A percentile compares a stretch with the other conserved stretches of the same genome.
Conservation (phyloP, 2,797 vertebrate species). For the Streptopelia turtur region DNA sequence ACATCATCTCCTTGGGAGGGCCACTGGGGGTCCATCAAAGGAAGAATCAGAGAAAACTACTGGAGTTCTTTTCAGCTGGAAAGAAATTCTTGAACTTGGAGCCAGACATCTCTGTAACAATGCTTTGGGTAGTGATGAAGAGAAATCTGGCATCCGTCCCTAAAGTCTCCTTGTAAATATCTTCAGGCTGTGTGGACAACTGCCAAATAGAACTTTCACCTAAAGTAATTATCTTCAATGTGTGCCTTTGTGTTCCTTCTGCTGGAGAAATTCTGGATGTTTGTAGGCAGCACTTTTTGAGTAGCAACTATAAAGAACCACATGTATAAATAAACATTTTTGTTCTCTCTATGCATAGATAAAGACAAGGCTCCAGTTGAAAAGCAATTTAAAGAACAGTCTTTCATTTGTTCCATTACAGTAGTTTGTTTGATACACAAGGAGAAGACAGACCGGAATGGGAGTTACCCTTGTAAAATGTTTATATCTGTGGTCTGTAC, state of each 20-base stretch:
- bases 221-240: constrained; percentile 45
- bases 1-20: constrained; percentile 58
- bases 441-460: constrained; percentile 26
- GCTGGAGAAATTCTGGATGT: constrained; percentile 38
- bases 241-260: not conserved
- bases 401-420: constrained; percentile 42
- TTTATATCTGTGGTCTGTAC: constrained; percentile 48
- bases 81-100: constrained; percentile 66
- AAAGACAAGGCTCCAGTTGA: constrained; percentile 30
- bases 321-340: constrained; percentile 62
- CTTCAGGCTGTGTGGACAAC: constrained; percentile 69
- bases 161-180: constrained; percentile 43
- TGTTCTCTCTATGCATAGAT: constrained; percentile 16
- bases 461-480: constrained; percentile 32
- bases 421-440: constrained; percentile 48
- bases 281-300: constrained; percentile 13
- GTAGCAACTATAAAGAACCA: constrained; percentile 13
- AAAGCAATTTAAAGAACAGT: constrained; percentile 35
- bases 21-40: constrained; percentile 49
- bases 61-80: constrained; percentile 63
- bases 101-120: constrained; percentile 50
- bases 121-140: constrained; percentile 26
- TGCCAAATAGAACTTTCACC: constrained; percentile 66
- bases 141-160: constrained; percentile 53
- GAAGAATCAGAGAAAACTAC: constrained; percentile 67